Base-by-base conservation (phyloP, 2,113 vertebrate species). In the Myodes glareolus region DNA sequence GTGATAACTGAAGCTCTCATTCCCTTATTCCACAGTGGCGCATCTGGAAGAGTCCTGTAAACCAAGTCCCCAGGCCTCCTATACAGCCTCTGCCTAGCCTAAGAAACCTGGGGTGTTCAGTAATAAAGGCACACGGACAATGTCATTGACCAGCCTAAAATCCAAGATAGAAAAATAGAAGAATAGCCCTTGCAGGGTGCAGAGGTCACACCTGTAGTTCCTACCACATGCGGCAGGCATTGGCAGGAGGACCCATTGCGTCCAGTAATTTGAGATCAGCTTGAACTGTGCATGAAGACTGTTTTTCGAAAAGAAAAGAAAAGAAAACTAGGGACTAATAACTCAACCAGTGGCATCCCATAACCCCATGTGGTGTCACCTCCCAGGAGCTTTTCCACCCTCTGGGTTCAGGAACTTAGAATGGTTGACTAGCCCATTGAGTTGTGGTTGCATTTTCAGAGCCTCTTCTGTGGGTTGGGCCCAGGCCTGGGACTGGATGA, bases 401-500 rank as follows among this genome's bases (percentile, higher is more conserved):
- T 42, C n/a, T 52, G 19, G 58, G 7, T 68, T 16, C 1, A 1
- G 39, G 27, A 21, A 33, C 2, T 5, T 8, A 1, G 4, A 0
- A 42, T 14, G 9, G 33, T 47, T 29, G 27, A 39, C 27, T 63
- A 52, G 14, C 58, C 42, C 45, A 5, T 42, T 1, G 0, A 1
- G 17, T 42, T 27, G 42, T 4, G 2, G 55, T 23, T 29, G 11
- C n/a, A 42, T 63, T 19, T 36, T 42, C 27, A 14, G 91, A 50
- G 50, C 17, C 9, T 39, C 7, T 42, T 50, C 70, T 5, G 0
- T 7, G 33, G 85, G 61, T 70, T 21, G 19, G 68, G 55, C 86
- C 7, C 0, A 0, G 58, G 0, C 12, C 42, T 73, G 45, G 72
- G 52, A 29, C 31, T 63, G 31, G 52, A 31, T 29, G 67, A 19